These are phyloP conservation scores for Trichechus manatus DNA, from an alignment of 2,113 vertebrate species.

Conservation along the genomic window DNA sequence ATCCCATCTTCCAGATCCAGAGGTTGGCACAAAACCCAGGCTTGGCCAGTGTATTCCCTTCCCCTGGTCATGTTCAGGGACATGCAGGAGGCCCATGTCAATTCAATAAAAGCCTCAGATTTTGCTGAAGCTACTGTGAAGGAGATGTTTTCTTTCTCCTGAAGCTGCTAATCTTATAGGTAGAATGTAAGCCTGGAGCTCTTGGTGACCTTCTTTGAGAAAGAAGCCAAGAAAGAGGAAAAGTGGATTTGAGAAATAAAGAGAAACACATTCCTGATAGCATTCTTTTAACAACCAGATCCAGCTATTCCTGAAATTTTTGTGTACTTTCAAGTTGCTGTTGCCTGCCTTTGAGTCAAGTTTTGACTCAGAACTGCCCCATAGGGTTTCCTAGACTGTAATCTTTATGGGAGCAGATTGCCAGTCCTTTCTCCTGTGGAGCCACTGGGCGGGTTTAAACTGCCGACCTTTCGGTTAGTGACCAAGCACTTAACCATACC, in stretches of 20 bases:
- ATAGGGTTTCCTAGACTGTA: no score
- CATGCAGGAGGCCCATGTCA: background rate
- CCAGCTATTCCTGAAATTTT: background rate
- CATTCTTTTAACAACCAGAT: background rate
- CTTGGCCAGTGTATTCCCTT: background rate
- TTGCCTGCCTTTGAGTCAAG: no score
- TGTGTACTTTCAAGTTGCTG: background rate
- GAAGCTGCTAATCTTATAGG: background rate
- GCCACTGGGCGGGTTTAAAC: no score
- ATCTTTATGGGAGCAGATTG: no score
- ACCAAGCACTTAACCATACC: background rate
- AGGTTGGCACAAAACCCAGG: background rate
- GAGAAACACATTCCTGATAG: background rate
- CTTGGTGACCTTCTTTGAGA: background rate
- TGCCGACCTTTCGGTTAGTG: no score
- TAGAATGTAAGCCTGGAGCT: background rate
- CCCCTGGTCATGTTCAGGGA: background rate
- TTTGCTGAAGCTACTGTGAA: background rate
- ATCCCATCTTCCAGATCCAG: background rate
- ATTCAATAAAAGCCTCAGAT: background rate
- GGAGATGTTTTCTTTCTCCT: background rate
- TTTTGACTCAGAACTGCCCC: no score
- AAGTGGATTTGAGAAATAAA: background rate
- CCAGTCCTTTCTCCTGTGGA: no score
- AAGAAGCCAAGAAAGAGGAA: background rate